These are phyloP conservation scores for Acanthopleura granulata DNA, from an alignment of 2,888 invertebrate species.

Conservation along the genomic window DNA sequence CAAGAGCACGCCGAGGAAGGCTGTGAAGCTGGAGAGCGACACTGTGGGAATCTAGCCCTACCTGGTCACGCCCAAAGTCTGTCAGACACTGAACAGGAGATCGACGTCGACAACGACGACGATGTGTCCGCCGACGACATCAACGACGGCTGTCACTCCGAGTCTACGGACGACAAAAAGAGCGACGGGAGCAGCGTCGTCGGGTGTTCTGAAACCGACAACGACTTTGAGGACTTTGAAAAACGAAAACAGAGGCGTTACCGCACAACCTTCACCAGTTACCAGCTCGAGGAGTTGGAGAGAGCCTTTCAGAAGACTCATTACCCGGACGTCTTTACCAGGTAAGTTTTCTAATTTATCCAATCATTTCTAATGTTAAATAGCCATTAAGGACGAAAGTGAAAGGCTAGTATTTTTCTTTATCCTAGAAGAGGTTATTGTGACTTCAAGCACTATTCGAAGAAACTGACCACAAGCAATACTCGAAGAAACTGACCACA, in stretches of 20 bases:
- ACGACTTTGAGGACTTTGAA: constrained; percentile 45
- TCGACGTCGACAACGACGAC: constrained; percentile 13
- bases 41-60: background rate
- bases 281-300: constrained; percentile 66
- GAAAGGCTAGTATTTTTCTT: too few species aligned
- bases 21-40: background rate
- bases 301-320: constrained; percentile 68
- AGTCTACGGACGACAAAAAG: constrained; percentile 9
- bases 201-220: background rate
- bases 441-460: too few species aligned
- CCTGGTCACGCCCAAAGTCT: background rate
- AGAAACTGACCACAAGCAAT: too few species aligned
- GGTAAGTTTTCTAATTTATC: constrained; percentile 41
- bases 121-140: background rate
- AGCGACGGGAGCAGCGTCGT: constrained; percentile 5
- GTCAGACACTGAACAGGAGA: constrained; percentile 4
- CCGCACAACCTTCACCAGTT: constrained; percentile 67
- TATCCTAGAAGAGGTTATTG: too few species aligned
- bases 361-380: too few species aligned
- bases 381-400: too few species aligned
- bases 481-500: too few species aligned
- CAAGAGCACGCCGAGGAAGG: background rate
- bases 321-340: constrained; percentile 68
- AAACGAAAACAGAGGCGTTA: constrained; percentile 66
- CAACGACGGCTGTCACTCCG: background rate